Evolutionary conservation across 2,113 vertebrate species (phyloP).

Genomic region (Antechinus flavipes): DNA sequence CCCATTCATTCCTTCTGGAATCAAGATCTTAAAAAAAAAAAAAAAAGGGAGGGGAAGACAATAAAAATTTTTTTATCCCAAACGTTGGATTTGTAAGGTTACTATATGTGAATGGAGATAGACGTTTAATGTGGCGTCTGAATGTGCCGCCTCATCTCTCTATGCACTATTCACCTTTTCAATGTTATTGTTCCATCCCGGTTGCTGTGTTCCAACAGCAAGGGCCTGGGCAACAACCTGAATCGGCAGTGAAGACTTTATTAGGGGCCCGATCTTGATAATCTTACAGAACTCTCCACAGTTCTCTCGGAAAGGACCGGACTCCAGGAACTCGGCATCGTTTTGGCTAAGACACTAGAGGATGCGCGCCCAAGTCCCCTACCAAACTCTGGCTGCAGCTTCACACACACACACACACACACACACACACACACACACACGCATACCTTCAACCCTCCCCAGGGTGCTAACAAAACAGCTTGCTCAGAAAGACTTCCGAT

Average conservation of each 20-base stretch:
- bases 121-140: neutral
- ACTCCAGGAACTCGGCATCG: neutral
- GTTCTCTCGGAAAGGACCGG: neutral
- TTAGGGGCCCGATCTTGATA: slow-evolving; percentile 33
- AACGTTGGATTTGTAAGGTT: neutral
- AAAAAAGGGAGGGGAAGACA: neutral
- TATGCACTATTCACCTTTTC: slow-evolving; percentile 48
- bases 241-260: slow-evolving; percentile 61
- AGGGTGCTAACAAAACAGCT: neutral
- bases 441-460: neutral
- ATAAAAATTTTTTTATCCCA: neutral
- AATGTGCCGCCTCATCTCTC: neutral
- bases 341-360: neutral
- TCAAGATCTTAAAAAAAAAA: neutral
- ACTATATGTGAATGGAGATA: neutral
- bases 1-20: neutral
- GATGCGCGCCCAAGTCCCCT: neutral
- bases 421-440: neutral
- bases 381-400: slow-evolving; percentile 52
- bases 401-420: neutral
- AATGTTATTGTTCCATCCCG: slow-evolving; percentile 70
- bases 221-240: slow-evolving; percentile 46
- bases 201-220: slow-evolving; percentile 64
- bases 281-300: slow-evolving; percentile 19
- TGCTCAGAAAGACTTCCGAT: neutral